Percentiles rank a stretch among this genome's conserved stretches.
These are phyloP conservation scores for Lagria hirta DNA, from an alignment of 2,888 invertebrate genomes.

Conservation along the genomic window DNA sequence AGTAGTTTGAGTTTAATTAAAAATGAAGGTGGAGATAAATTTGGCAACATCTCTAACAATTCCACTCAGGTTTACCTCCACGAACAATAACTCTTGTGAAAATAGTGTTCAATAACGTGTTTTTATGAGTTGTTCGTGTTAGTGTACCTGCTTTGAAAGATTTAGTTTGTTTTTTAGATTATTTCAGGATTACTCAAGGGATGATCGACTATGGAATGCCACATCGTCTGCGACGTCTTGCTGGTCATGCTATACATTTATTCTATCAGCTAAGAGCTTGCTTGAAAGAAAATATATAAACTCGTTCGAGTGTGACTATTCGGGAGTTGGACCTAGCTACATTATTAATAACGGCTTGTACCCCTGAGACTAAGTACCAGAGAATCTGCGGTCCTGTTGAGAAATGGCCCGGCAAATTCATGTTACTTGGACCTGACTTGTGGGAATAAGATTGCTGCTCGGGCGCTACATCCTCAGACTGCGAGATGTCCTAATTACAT, in stretches of 20 bases:
- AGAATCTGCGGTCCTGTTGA: conserved; percentile 42
- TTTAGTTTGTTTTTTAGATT: too few relatives aligned
- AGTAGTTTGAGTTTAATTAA: too few relatives aligned
- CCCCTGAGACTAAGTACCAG: conserved; percentile 36
- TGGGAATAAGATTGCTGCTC: conserved; percentile 41
- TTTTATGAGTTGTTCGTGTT: too few relatives aligned
- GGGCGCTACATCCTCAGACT: conserved; percentile 31
- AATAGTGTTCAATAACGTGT: too few relatives aligned
- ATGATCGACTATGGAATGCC: conserved; percentile 16
- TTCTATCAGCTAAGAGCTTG: conserved; percentile 40
- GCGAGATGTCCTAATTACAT: conserved; percentile 41
- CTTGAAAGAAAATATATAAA: conserved; percentile 37
- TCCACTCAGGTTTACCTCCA: too few relatives aligned
- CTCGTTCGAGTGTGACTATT: conserved; percentile 38
- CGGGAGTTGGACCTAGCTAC: conserved; percentile 38
- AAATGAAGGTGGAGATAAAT: too few relatives aligned
- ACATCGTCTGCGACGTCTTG: conserved; percentile 3
- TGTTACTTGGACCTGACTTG: conserved; percentile 40
- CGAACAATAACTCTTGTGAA: too few relatives aligned
- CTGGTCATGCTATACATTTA: conserved; percentile 24
- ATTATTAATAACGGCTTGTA: conserved; percentile 43
- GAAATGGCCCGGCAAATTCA: conserved; percentile 49
- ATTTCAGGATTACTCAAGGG: conserved; percentile 12
- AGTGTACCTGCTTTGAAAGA: too few relatives aligned
- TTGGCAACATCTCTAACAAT: too few relatives aligned